Evolutionary conservation across 2,797 vertebrate genomes (phyloP).

Genomic region (Hippoglossus hippoglossus): DNA sequence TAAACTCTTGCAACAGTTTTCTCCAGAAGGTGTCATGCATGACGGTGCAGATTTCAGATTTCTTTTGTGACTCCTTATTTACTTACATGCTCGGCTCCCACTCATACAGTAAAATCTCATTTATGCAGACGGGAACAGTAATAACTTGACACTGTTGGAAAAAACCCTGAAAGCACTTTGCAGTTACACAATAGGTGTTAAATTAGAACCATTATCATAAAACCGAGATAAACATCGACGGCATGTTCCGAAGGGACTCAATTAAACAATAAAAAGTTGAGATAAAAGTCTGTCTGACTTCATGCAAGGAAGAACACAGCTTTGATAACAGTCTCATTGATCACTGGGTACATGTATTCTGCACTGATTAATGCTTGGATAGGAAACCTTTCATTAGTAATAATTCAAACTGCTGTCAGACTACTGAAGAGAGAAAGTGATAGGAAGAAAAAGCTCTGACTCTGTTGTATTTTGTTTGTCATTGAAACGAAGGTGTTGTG

Average conservation of each 20-base stretch:
- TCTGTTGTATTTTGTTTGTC: slow-evolving; percentile 10
- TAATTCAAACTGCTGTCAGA: slow-evolving; percentile 5
- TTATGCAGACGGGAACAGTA: neutral
- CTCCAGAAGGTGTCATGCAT: neutral
- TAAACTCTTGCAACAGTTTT: neutral
- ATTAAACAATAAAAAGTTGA: slow-evolving; percentile 46
- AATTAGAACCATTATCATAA: slow-evolving; percentile 28
- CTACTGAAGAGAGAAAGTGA: slow-evolving; percentile 3
- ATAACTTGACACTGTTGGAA: neutral
- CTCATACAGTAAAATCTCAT: slow-evolving; percentile 1
- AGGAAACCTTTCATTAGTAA: slow-evolving; percentile 19
- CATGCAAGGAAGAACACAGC: neutral
- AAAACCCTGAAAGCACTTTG: neutral
- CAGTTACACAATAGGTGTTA: slow-evolving; percentile 12
- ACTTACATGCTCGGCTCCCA: neutral
- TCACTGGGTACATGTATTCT: neutral
- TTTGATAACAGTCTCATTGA: neutral
- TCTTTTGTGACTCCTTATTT: neutral
- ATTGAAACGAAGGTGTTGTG: neutral
- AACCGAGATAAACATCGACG: slow-evolving; percentile 46
- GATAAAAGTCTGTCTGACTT: slow-evolving; percentile 4
- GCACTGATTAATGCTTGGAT: neutral
- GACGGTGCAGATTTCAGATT: neutral
- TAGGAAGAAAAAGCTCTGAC: slow-evolving; percentile 13
- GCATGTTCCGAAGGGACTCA: slow-evolving; percentile 24